These are phyloP conservation scores for Merops nubicus DNA, from an alignment of 2,113 vertebrate genomes.

Conservation along the genomic window DNA sequence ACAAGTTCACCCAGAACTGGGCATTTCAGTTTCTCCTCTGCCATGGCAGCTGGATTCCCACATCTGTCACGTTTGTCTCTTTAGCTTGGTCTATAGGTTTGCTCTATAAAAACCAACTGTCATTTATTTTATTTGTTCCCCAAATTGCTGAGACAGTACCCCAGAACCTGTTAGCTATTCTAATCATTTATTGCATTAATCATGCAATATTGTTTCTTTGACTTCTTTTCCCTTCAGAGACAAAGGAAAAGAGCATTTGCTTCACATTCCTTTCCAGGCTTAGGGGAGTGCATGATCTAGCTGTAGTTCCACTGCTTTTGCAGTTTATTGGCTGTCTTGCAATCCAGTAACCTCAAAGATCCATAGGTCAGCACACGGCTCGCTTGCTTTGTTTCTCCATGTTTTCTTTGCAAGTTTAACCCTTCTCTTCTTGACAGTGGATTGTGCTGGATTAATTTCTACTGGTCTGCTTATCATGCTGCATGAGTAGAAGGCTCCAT, in stretches of 20 bases:
- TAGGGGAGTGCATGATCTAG: fast-evolving
- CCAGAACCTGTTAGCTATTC: background rate
- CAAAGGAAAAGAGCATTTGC: background rate
- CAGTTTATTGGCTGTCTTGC: background rate
- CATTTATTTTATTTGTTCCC: background rate
- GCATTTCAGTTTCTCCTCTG: background rate
- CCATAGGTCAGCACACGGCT: background rate
- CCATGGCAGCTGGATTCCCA: background rate
- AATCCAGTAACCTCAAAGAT: background rate
- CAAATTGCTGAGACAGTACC: background rate
- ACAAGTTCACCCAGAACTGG: background rate
- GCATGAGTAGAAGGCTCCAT: background rate
- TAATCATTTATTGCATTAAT: background rate
- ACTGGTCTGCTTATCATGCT: background rate
- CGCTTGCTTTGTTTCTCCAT: background rate
- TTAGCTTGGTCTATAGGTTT: background rate
- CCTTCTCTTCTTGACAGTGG: background rate
- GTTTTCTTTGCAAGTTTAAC: background rate
- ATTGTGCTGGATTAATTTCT: background rate
- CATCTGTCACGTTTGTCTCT: fast-evolving
- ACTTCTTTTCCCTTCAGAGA: background rate
- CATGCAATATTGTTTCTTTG: background rate
- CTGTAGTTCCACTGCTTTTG: background rate
- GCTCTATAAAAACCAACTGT: background rate
- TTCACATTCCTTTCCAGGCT: background rate